Base-by-base conservation (phyloP, 1,140 invertebrate genomes). In the Lanistes nyassanus region DNA sequence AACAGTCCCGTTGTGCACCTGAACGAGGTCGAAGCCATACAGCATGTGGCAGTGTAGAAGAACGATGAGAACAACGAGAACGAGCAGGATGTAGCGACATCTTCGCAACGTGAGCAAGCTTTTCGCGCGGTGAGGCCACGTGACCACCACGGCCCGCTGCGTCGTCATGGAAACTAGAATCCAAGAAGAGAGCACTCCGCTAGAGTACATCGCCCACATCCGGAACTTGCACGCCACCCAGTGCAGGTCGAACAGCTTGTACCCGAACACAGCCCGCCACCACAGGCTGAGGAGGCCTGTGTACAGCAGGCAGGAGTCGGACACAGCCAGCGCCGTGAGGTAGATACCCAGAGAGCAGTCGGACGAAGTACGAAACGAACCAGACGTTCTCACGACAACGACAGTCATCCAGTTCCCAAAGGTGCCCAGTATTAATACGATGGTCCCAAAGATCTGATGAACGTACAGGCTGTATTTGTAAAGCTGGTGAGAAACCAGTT, bases 391-490 rank as follows among this genome's bases (percentile, higher is more conserved):
- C 3, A 70, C 7, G 9, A 26, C 6, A 21, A 29, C 29, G 53
- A 70, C 51, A 11, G 53, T 70, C 68, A 70, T 55, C 26, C 31
- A 19, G 68, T 70, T 70, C 3, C 51, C 68, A 29, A 70, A 36
- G 1, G 29, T 70, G 26, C 68, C 68, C 11, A 68, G 7, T 4
- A 68, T 2, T 2, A 68, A 47, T 16, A 68, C n/a, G 19, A 36
- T 39, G 6, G 37, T 39, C 4, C 16, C 11, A 29, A 6, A 3
- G 66, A 68, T 26, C 26, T 51, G 31, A 11, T 47, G 26, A 29
- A 68, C 7, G 56, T 60, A 60, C 5, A 42, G 39, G 39, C 39
- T 42, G 39, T 42, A 42, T 42, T 42, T 42, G 39, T 42, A 6
- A 42, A 42, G 39, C 13, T 42, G 39, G 13, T 42, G 5, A 42